Base-by-base conservation (phyloP, 2,797 vertebrate genomes). In the Clarias laeviceps region DNA sequence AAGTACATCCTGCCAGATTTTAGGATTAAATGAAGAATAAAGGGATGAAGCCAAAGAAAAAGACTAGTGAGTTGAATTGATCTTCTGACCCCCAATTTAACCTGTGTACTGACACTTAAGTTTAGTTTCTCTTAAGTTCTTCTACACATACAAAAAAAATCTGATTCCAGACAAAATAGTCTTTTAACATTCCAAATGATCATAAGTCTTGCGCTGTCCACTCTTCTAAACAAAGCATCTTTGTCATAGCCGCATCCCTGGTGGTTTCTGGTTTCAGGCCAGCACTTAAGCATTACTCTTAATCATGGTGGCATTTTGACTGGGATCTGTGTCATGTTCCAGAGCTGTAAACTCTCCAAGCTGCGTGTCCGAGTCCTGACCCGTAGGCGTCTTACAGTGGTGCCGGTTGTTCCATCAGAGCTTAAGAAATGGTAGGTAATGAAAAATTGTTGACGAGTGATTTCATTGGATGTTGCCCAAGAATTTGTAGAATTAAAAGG, bases 401-500 rank as follows among this genome's bases (percentile, higher is more conserved):
- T 82, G 80, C 82, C 45, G 85, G 78, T 73, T 59, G 73, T 6
- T 32, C n/a, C 29, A 57, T 87, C 73, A 83, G 32, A 61, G 34
- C 78, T 88, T 84, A 85, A 84, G 80, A 84, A 91, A 86, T 54
- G 74, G 54, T 74, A 24, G 76, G 12, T 83, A 88, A 90, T 90
- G 82, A 90, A 80, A 79, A 20, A 90, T 88, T 65, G 86, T 88
- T 61, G 65, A 85, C 73, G 85, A 90, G 74, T 88, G 84, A 90
- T 74, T 88, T 87, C 14, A 54, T 70, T 88, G 88, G 84, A 88
- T 29, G 59, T 17, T 50, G 82, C 61, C 88, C 86, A 91, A 85
- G 68, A 86, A 89, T 91, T 69, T 69, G 45, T 34, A 80, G 76
- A 85, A 90, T 89, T 68, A 90, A 92, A 45, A 89, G 86, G 56